These are phyloP conservation scores for Xenopus petersii DNA, from an alignment of 2,797 vertebrate species.

Conservation along the genomic window DNA sequence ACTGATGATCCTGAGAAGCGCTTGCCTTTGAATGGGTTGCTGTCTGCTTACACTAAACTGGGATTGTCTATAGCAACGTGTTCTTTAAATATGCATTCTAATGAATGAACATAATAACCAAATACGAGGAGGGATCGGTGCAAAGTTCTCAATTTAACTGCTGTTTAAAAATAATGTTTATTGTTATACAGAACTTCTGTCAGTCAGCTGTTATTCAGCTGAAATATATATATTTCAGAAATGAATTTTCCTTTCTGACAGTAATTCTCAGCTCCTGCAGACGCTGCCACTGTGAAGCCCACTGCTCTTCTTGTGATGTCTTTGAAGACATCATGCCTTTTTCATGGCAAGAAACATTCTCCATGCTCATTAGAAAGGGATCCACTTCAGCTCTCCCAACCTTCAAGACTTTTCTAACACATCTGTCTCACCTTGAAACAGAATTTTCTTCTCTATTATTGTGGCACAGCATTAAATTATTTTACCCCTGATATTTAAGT, in stretches of 20 bases:
- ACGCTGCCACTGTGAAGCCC: conserved; percentile 1
- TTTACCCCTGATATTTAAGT: too few species aligned
- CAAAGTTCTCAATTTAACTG: neutral
- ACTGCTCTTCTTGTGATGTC: conserved; percentile 6
- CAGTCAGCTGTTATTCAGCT: neutral
- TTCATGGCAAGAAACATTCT: neutral
- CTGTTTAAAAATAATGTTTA: neutral
- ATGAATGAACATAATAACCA: conserved; percentile 3
- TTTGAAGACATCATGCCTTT: conserved; percentile 29
- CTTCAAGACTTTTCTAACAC: neutral
- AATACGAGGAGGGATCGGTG: neutral
- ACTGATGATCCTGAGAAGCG: neutral
- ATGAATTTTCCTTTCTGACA: neutral
- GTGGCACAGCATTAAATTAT: too few species aligned
- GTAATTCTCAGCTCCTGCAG: conserved; percentile 2
- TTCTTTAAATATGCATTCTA: neutral
- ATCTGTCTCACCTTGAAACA: neutral
- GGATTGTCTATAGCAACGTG: neutral
- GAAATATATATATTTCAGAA: conserved; percentile 2
- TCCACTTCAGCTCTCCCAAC: neutral
- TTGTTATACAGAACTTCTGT: neutral
- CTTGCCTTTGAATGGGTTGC: neutral
- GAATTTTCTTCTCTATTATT: neutral
- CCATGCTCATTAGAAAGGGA: conserved; percentile 20
- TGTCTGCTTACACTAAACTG: neutral